phyloP scores from a whole-genome alignment of 2,113 vertebrate species.

The Strix uralensis region DNA sequence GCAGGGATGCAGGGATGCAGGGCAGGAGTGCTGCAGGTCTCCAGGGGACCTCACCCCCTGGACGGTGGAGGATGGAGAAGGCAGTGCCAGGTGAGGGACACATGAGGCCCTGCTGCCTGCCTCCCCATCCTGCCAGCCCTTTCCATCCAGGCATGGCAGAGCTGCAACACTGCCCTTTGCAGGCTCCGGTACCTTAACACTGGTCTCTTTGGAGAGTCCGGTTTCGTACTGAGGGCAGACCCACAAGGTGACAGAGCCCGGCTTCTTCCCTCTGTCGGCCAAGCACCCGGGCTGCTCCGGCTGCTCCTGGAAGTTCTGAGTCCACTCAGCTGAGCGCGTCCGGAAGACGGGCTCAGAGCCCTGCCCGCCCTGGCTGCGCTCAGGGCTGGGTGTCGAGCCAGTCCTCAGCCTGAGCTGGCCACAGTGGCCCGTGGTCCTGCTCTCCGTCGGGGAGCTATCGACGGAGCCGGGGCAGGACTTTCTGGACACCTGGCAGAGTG shows the following conservation, averaged over 20 bases:
- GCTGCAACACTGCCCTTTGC: rapidly evolving
- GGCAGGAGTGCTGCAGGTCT: rapidly evolving
- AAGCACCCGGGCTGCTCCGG: slow-evolving; percentile 5
- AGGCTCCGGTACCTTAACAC: slow-evolving; percentile 79
- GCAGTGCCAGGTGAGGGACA: neutral
- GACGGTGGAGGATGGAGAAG: neutral
- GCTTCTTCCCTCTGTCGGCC: slow-evolving; percentile 60
- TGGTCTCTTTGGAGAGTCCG: slow-evolving; percentile 87
- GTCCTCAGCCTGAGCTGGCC: slow-evolving; percentile 17
- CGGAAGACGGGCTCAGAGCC: slow-evolving; percentile 35
- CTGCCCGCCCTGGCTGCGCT: neutral
- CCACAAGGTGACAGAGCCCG: slow-evolving; percentile 75
- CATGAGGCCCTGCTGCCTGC: rapidly evolving
- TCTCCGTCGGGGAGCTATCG: slow-evolving; percentile 76
- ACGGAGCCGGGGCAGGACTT: slow-evolving; percentile 80
- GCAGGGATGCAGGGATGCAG: neutral
- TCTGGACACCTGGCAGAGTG: slow-evolving; percentile 62
- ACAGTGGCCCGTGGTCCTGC: slow-evolving; percentile 18
- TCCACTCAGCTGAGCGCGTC: slow-evolving; percentile 80
- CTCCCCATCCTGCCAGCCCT: neutral
- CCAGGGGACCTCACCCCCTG: neutral
- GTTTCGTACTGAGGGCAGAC: slow-evolving; percentile 88
- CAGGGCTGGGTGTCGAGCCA: neutral
- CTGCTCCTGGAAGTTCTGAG: slow-evolving; percentile 74
- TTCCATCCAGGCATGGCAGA: rapidly evolving